Evolutionary conservation across 1,140 invertebrate species (phyloP), one percentile per base, ranked within the genome.

Genomic region (Ceratina australensis): DNA sequence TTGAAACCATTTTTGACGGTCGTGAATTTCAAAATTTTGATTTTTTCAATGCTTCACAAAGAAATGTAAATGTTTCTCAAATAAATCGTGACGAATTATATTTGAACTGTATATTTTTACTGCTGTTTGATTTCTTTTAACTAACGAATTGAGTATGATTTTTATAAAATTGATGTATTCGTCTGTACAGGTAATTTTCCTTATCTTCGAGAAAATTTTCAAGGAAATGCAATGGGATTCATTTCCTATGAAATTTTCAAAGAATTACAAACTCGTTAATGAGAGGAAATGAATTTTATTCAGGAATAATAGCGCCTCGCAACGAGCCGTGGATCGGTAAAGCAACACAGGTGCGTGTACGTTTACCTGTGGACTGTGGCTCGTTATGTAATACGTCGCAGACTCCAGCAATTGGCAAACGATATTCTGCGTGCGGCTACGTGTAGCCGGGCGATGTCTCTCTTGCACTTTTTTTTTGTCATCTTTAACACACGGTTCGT

Each of bases 301-400:
- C 50, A 49, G n/a, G 47, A 52, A 72, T 78, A 66, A 64, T 63
- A 56, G 54, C 26, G 49, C 49, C 79, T 12, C 47, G 60, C 26
- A 63, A 71, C 26, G 47, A 56, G 72, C 61, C 63, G 42, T 54
- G 72, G 64, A 76, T 85, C 67, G 66, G 72, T 83, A 72, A 78
- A 49, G 56, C 57, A 28, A 24, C 63, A 78, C 79, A 87, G 81
- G 83, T 87, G 85, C 68, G 66, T 54, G 56, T 77, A 82, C 42
- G 73, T 60, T 79, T 67, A 56, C 54, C n/a, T 33, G 59, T 54
- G 79, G 67, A 83, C 79, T 85, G 80, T 80, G 64, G 72, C 80
- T 72, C 68, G 65, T 87, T 87, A 80, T 52, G 85, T 77, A 86
- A 87, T 67, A n/a, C 12, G 16, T 59, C 60, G n/a, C 67, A 75